Evolutionary conservation across 2,797 vertebrate species (phyloP), one percentile per base, ranked within the genome.

Genomic region (Sphaeramia orbicularis): DNA sequence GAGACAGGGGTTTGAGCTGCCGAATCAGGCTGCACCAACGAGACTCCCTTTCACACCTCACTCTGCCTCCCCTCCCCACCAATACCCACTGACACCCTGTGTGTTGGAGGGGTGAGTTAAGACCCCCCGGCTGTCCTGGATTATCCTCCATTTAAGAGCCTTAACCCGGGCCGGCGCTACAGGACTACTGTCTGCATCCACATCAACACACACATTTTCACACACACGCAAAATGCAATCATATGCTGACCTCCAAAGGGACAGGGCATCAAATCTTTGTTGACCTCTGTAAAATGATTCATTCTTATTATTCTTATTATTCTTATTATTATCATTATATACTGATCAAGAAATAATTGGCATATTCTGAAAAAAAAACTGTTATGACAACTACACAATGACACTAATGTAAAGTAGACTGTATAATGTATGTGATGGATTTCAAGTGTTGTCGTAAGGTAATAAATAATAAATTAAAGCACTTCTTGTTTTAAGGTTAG

Each of bases 61-160:
- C n/a, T n/a, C 40, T n/a, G 0, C 18, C 40, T 14, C 13, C 4
- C 45, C 54, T 63, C 12, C 45, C 43, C 4, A 27, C 24, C 24
- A 27, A 6, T 32, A 9, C 13, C 35, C 74, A 63, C 43, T 78
- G 69, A 86, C 86, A 85, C 83, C 80, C 86, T 85, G 62, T 81
- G 85, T 86, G 81, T 89, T 86, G 59, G 59, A 63, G 80, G 81
- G 80, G 84, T 88, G 85, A 86, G 84, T 81, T 89, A 89, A 90
- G 80, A 87, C 83, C 79, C 82, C 76, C 19, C 9, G 53, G 67
- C 82, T 80, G 79, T 86, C 76, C 80, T 65, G 83, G 90, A 91
- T 91, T 87, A 90, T 91, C 87, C 83, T 73, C 58, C 56, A 27
- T 84, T 74, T 91, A 89, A 91, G 87, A 91, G 86, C 76, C 87